A percentile compares a stretch with the other conserved stretches of the same genome.
Evolutionary conservation across 1,140 invertebrate genomes (phyloP).

Genomic region (Leptoteleia sp.): DNA sequence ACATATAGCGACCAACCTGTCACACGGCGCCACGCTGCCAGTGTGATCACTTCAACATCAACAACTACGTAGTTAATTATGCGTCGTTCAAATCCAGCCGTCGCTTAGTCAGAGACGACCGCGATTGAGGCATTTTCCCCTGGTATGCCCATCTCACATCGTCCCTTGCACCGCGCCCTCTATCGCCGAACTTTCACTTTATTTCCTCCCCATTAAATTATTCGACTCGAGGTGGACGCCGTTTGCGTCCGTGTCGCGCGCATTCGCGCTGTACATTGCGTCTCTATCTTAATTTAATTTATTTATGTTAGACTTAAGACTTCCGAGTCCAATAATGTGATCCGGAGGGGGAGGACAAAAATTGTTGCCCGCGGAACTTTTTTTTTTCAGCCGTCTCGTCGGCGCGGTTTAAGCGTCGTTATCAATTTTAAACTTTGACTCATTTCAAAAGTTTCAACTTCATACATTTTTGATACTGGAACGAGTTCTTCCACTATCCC

Average conservation of each 20-base stretch:
- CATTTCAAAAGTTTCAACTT: no score
- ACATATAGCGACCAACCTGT: conserved; percentile 80
- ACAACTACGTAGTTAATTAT: conserved; percentile 56
- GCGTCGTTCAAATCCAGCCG: conserved; percentile 53
- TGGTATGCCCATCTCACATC: no score
- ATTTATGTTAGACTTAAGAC: conserved; percentile 43
- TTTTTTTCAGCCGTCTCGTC: no score
- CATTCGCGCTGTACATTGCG: conserved; percentile 28
- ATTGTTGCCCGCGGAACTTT: conserved; percentile 20
- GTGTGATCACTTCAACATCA: conserved; percentile 53
- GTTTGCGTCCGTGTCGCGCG: conserved; percentile 16
- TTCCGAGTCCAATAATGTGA: conserved; percentile 3
- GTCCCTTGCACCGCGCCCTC: no score
- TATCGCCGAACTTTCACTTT: conserved; percentile 1
- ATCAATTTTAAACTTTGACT: no score
- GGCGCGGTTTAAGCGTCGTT: no score
- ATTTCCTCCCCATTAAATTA: conserved; percentile 26
- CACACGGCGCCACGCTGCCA: conserved; percentile 49
- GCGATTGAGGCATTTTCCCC: conserved; percentile 37
- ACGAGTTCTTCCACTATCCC: no score
- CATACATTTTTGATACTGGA: no score
- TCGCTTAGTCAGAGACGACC: conserved; percentile 63
- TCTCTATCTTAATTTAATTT: conserved; percentile 41
- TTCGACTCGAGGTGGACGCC: conserved; percentile 8
- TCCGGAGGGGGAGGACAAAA: background rate